Conservation (phyloP, 2,113 vertebrate genomes). For the Scatophagus argus region DNA sequence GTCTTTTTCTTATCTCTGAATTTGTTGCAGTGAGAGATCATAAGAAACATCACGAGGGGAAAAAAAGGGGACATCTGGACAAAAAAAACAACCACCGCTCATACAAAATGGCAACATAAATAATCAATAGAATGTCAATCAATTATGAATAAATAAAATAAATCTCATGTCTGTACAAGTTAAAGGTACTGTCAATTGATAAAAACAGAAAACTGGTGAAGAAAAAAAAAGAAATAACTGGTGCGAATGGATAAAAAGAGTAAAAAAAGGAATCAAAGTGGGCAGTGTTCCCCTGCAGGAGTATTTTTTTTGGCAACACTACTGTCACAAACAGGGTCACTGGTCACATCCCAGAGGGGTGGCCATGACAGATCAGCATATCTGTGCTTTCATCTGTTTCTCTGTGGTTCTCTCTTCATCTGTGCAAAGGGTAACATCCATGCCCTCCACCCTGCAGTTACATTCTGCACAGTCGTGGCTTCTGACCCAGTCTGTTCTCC, state of each 20-base stretch:
- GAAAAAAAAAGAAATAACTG: slow-evolving; percentile 27
- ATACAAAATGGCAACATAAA: slow-evolving; percentile 61
- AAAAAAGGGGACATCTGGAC: slow-evolving; percentile 51
- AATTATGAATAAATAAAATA: slow-evolving; percentile 75
- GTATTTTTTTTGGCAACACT: slow-evolving; percentile 52
- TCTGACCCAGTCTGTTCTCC: slow-evolving; percentile 38
- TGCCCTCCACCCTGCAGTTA: slow-evolving; percentile 4
- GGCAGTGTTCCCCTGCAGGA: slow-evolving; percentile 23
- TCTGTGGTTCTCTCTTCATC: neutral
- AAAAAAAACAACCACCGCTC: slow-evolving; percentile 37
- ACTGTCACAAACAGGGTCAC: slow-evolving; percentile 15
- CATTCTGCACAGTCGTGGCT: slow-evolving; percentile 24
- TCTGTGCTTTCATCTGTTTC: neutral
- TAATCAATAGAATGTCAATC: slow-evolving; percentile 59
- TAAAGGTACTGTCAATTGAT: slow-evolving; percentile 63
- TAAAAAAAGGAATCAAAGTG: slow-evolving; percentile 14
- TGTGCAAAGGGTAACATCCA: slow-evolving; percentile 17
- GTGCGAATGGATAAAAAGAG: slow-evolving; percentile 46
- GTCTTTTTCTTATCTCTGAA: slow-evolving; percentile 15
- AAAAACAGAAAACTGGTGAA: slow-evolving; percentile 27
- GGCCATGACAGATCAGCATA: slow-evolving; percentile 7
- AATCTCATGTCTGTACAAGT: slow-evolving; percentile 81
- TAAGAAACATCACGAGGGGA: slow-evolving; percentile 48
- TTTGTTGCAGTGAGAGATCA: slow-evolving; percentile 48
- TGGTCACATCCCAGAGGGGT: slow-evolving; percentile 15